A percentile compares a stretch with the other conserved stretches of the same genome.
Conservation (phyloP, 1,140 invertebrate genomes). For the Mesaphorura yosii region DNA sequence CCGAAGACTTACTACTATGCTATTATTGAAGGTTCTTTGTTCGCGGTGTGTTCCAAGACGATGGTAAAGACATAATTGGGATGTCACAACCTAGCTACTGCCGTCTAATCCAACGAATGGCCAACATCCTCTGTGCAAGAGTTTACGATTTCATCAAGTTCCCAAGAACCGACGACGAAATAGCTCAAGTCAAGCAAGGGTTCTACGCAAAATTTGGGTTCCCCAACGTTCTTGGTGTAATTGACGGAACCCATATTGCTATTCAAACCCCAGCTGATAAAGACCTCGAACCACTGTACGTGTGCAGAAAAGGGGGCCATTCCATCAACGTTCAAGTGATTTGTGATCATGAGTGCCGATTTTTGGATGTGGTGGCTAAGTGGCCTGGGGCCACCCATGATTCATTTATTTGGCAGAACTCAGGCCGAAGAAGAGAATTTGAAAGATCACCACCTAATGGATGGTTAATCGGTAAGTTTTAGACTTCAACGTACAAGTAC, state of each 20-base stretch:
- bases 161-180: not conserved
- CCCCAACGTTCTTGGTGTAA: slow-evolving; percentile 26
- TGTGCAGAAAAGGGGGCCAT: slow-evolving; percentile 19
- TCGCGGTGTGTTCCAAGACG: slow-evolving; percentile 11
- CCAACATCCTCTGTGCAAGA: not conserved
- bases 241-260: slow-evolving; percentile 33
- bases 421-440: not conserved
- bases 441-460: slow-evolving; percentile 4
- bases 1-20: too few relatives aligned
- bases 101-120: not conserved
- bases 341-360: slow-evolving; percentile 33
- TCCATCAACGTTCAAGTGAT: slow-evolving; percentile 35
- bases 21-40: slow-evolving; percentile 3
- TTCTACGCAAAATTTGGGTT: slow-evolving; percentile 4
- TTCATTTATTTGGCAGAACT: slow-evolving; percentile 17
- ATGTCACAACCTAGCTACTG: not conserved
- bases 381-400: slow-evolving; percentile 37
- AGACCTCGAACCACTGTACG: slow-evolving; percentile 15
- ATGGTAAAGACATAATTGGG: slow-evolving; percentile 3
- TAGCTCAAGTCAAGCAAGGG: not conserved
- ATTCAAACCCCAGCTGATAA: slow-evolving; percentile 24
- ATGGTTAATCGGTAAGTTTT: slow-evolving; percentile 12
- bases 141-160: not conserved
- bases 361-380: slow-evolving; percentile 36
- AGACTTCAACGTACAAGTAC: not conserved